These are phyloP conservation scores for Pristionchus fissidentatus DNA, from an alignment of 2,888 invertebrate species.

Conservation along the genomic window DNA sequence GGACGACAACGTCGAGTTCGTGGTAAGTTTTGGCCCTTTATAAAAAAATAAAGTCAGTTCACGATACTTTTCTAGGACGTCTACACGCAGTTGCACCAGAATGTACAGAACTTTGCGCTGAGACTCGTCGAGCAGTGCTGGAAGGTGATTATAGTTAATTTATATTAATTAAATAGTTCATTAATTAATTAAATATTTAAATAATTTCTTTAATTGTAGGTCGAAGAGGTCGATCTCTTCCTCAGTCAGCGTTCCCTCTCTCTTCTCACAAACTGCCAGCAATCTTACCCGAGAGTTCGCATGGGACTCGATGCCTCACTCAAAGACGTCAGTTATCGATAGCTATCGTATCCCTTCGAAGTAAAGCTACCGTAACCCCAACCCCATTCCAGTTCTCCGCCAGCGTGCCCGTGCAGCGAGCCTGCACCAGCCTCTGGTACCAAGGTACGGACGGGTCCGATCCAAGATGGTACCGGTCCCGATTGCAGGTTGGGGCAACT, in stretches of 20 bases:
- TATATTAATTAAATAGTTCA: too few species aligned
- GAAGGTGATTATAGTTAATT: constrained; percentile 48
- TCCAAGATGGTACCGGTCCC: not conserved
- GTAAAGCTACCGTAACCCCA: not conserved
- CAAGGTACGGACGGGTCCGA: constrained; percentile 49
- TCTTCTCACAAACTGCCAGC: not conserved
- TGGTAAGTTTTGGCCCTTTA: constrained; percentile 40
- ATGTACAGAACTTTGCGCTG: constrained; percentile 60
- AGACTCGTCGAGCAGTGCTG: constrained; percentile 63
- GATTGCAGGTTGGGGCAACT: constrained; percentile 60
- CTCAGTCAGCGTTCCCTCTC: constrained; percentile 35
- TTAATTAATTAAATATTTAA: too few species aligned
- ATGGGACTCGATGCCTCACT: constrained; percentile 64
- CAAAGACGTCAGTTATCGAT: constrained; percentile 51
- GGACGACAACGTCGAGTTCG: constrained; percentile 51
- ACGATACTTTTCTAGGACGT: constrained; percentile 54
- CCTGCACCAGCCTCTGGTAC: constrained; percentile 56
- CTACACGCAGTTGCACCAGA: constrained; percentile 55
- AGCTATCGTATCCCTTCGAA: not conserved
- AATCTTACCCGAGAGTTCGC: constrained; percentile 61
- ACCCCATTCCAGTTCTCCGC: constrained; percentile 51
- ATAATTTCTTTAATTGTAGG: not conserved
- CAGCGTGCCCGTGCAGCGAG: constrained; percentile 57
- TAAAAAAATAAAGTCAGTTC: not conserved
- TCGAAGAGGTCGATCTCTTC: constrained; percentile 39